phyloP scores from a whole-genome alignment of 2,797 vertebrate genomes.

The Diplodus sargus region DNA sequence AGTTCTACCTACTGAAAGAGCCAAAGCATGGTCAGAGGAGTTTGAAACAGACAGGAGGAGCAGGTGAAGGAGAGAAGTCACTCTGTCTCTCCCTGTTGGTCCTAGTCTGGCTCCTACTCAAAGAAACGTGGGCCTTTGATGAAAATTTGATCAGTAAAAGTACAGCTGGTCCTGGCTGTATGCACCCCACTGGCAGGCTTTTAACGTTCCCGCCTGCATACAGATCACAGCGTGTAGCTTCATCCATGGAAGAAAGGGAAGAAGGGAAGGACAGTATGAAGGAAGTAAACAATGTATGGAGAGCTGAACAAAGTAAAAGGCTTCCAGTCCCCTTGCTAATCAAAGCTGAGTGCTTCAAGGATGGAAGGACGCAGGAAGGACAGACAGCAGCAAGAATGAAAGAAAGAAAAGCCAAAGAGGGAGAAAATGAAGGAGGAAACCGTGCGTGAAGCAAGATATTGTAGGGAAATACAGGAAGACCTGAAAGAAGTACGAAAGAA shows the following conservation, averaged over 20 bases:
- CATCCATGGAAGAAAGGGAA: constrained; percentile 16
- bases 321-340: constrained; percentile 42
- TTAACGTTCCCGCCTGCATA: constrained; percentile 53
- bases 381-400: not conserved
- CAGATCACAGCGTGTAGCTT: constrained; percentile 46
- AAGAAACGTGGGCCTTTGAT: constrained; percentile 53
- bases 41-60: constrained; percentile 8
- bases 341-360: constrained; percentile 49
- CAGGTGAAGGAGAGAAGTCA: constrained; percentile 1
- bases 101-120: constrained; percentile 42
- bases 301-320: constrained; percentile 26
- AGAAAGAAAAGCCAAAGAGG: not conserved
- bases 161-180: constrained; percentile 51
- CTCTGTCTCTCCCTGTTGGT: constrained; percentile 21
- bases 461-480: not conserved
- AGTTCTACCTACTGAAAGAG: not conserved
- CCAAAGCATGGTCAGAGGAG: not conserved
- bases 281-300: constrained; percentile 30
- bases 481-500: constrained; percentile 15
- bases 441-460: constrained; percentile 25
- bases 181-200: constrained; percentile 58
- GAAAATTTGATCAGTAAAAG: constrained; percentile 71
- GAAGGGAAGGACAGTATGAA: constrained; percentile 2
- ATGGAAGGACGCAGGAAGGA: constrained; percentile 37
- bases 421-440: constrained; percentile 10